phyloP scores from a whole-genome alignment of 2,888 invertebrate species.

The Coenonympha arcania region DNA sequence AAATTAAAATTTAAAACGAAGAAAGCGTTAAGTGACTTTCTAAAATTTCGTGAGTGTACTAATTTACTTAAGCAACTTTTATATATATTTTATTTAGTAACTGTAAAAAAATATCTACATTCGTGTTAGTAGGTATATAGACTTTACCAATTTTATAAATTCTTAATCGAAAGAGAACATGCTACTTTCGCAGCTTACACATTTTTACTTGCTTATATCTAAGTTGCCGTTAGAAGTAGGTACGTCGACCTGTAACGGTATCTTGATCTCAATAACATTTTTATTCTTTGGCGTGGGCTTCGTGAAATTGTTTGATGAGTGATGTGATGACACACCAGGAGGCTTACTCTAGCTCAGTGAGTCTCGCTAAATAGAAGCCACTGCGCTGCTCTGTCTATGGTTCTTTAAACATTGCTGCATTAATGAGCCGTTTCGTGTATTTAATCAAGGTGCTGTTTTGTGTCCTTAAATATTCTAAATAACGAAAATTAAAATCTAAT shows the following conservation, averaged over 20 bases:
- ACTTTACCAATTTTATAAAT: too few species aligned
- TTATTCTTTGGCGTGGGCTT: neutral
- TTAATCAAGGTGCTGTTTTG: too few species aligned
- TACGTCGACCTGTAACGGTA: constrained; percentile 48
- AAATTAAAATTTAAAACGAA: neutral
- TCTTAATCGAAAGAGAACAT: neutral
- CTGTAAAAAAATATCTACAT: neutral
- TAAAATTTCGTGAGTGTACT: constrained; percentile 2
- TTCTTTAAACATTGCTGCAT: too few species aligned
- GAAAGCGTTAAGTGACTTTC: constrained; percentile 8
- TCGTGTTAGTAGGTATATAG: neutral
- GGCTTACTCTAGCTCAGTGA: neutral
- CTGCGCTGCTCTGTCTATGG: too few species aligned
- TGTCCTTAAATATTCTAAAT: neutral
- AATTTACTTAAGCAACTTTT: neutral
- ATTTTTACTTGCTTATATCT: constrained; percentile 1
- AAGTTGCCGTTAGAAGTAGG: constrained; percentile 32
- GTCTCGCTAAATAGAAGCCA: too few species aligned
- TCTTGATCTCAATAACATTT: constrained; percentile 46
- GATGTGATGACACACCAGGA: neutral
- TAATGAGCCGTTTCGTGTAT: too few species aligned
- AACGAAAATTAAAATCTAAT: neutral
- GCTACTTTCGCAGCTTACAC: neutral
- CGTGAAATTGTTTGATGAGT: neutral
- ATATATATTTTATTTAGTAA: neutral